phyloP scores from a whole-genome alignment of 2,113 vertebrate species.

The Grammomys surdaster region DNA sequence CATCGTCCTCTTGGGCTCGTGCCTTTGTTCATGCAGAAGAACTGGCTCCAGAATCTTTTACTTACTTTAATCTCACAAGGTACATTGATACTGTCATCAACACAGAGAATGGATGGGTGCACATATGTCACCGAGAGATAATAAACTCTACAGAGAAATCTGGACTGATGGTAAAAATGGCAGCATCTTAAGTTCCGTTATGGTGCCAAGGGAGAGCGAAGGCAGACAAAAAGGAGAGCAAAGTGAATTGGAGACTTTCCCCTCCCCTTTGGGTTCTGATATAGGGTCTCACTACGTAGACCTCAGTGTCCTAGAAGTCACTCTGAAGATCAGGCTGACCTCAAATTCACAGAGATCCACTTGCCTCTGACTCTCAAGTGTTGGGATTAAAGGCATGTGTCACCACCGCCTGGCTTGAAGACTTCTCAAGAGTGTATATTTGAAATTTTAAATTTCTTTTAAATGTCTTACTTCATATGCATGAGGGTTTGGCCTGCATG shows the following conservation, averaged over 20 bases:
- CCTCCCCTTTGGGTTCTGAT: not conserved
- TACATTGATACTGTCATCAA: not conserved
- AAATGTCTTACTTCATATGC: not conserved
- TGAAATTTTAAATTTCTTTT: not conserved
- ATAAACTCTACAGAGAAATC: not conserved
- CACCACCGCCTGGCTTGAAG: not conserved
- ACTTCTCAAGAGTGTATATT: not conserved
- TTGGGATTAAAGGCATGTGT: not conserved
- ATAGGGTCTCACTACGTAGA: not conserved
- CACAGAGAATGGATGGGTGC: not conserved
- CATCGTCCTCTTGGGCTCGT: not conserved
- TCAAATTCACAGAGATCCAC: not conserved
- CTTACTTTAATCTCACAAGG: not conserved
- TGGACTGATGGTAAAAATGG: not conserved
- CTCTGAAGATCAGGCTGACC: not conserved
- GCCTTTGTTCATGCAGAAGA: not conserved
- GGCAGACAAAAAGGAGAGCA: not conserved
- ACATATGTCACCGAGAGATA: not conserved
- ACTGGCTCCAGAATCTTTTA: no score
- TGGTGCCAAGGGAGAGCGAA: conserved; percentile 16
- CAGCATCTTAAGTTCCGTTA: not conserved
- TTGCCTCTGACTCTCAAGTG: not conserved
- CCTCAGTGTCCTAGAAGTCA: not conserved
- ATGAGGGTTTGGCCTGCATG: not conserved
- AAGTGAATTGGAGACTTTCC: not conserved